Percentiles rank a stretch among this genome's conserved stretches.
Evolutionary conservation across 1,140 invertebrate species (phyloP).

Genomic region (Drosophila lini): DNA sequence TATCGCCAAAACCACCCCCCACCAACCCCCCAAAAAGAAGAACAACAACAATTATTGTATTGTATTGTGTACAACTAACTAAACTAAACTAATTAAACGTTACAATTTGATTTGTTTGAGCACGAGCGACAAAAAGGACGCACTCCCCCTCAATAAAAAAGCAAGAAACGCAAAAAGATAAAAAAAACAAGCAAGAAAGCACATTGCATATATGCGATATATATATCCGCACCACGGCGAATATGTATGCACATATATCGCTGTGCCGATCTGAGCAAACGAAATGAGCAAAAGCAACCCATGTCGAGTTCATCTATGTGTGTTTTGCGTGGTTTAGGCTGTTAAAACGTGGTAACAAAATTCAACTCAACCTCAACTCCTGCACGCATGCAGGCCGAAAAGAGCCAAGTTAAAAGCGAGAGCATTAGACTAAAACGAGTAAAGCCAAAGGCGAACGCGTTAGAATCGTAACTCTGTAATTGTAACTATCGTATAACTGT

Average conservation of each 20-base stretch:
- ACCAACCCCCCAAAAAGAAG: slow-evolving; percentile 14
- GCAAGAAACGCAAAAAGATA: not conserved
- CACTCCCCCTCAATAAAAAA: slow-evolving; percentile 50
- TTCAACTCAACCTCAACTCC: slow-evolving; percentile 29
- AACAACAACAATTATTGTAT: slow-evolving; percentile 46
- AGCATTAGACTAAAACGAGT: slow-evolving; percentile 24
- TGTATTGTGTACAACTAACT: slow-evolving; percentile 73
- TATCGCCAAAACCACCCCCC: slow-evolving; percentile 13
- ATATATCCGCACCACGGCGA: slow-evolving; percentile 46
- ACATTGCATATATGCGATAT: slow-evolving; percentile 49
- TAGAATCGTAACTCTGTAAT: slow-evolving; percentile 38
- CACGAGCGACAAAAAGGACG: slow-evolving; percentile 66
- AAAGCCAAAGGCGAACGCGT: slow-evolving; percentile 26
- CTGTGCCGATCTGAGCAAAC: slow-evolving; percentile 35
- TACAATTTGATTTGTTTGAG: slow-evolving; percentile 81
- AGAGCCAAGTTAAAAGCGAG: slow-evolving; percentile 31
- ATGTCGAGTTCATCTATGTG: slow-evolving; percentile 84
- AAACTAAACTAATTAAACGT: slow-evolving; percentile 74
- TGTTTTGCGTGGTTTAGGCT: slow-evolving; percentile 84
- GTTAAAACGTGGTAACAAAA: slow-evolving; percentile 71
- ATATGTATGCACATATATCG: slow-evolving; percentile 53
- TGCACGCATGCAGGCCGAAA: slow-evolving; percentile 41
- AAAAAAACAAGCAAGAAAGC: slow-evolving; percentile 23
- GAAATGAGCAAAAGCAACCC: slow-evolving; percentile 58
- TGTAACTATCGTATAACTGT: slow-evolving; percentile 29